A percentile compares a stretch with the other conserved stretches of the same genome.
These are phyloP conservation scores for Taeniopygia guttata DNA, from an alignment of 2,797 vertebrate genomes.

Conservation along the genomic window DNA sequence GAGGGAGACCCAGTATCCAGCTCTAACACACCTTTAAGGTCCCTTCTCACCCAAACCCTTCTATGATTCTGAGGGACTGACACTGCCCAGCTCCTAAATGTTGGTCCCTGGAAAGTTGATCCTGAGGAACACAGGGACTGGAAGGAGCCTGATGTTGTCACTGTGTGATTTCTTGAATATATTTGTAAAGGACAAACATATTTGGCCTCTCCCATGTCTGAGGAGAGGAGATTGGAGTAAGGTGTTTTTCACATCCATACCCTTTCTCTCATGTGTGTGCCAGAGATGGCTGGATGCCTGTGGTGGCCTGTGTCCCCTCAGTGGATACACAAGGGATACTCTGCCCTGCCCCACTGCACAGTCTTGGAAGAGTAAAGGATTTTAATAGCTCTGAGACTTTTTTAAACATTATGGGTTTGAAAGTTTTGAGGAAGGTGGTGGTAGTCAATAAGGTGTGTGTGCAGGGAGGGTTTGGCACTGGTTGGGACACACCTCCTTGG, in stretches of 20 bases:
- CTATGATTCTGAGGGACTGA: neutral
- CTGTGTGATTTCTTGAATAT: neutral
- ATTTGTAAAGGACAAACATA: neutral
- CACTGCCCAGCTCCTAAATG: neutral
- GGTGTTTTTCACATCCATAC: neutral
- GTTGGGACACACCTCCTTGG: neutral
- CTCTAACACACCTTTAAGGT: neutral
- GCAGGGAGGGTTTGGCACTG: neutral
- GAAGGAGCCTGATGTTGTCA: neutral
- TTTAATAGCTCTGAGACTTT: neutral
- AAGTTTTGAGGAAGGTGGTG: neutral
- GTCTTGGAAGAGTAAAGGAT: neutral
- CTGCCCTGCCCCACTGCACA: neutral
- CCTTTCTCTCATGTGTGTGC: neutral
- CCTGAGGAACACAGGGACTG: neutral
- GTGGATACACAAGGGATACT: neutral
- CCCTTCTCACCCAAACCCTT: neutral
- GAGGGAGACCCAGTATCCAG: neutral
- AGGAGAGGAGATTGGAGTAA: neutral
- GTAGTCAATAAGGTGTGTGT: neutral
- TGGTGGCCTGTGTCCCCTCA: neutral
- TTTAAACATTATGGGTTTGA: neutral
- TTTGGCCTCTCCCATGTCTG: neutral
- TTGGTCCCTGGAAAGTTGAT: neutral
- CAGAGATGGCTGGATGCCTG: neutral